A percentile compares a stretch with the other conserved stretches of the same genome.
Conservation (phyloP, 2,113 vertebrate species). For the Bungarus multicinctus region DNA sequence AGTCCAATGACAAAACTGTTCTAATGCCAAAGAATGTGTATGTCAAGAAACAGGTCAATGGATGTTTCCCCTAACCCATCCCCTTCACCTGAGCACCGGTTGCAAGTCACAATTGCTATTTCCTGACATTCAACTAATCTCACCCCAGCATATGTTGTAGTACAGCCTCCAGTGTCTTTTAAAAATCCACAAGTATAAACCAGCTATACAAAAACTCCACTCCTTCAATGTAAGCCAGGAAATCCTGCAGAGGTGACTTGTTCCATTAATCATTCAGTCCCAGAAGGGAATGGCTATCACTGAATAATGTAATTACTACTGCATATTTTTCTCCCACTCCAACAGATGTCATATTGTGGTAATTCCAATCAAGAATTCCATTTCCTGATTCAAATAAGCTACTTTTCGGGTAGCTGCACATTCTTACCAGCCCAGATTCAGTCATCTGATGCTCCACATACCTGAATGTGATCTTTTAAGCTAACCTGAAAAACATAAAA, state of each 20-base stretch:
- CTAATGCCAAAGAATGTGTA: neutral
- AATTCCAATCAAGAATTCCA: constrained; percentile 44
- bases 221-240: constrained; percentile 3
- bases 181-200: neutral
- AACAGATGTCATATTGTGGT: constrained; percentile 24
- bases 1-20: neutral
- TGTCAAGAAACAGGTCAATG: neutral
- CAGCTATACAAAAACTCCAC: neutral
- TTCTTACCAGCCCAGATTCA: constrained; percentile 13
- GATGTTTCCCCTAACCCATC: neutral
- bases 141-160: neutral
- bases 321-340: constrained; percentile 34
- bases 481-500: neutral
- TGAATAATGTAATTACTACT: constrained; percentile 39
- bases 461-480: neutral
- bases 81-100: neutral
- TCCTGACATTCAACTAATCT: constrained; percentile 21
- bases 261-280: constrained; percentile 18
- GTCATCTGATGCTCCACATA: neutral
- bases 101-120: neutral
- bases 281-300: constrained; percentile 19
- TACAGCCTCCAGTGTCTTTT: neutral
- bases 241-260: constrained; percentile 36
- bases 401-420: constrained; percentile 1
- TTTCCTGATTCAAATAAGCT: constrained; percentile 49